Base-by-base conservation (phyloP, 2,113 vertebrate genomes). In the Grus americana region DNA sequence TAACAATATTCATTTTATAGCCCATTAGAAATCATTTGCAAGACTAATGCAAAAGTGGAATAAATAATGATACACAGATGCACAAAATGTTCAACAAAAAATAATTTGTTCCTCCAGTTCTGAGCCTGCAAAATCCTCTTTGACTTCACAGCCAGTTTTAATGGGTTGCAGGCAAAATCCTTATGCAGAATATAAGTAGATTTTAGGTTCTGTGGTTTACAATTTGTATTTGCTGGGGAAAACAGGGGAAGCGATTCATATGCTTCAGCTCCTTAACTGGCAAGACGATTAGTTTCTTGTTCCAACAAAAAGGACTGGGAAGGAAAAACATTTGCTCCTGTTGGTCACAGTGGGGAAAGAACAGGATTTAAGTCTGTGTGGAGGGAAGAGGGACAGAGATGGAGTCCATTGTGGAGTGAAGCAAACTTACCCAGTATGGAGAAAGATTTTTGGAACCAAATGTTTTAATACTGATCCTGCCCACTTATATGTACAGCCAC, bases 161-260 rank as follows among this genome's bases (percentile, higher is more conserved):
- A 52, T 57, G 36, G 9, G 12, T 79, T 88, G 27, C 46, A 49
- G 46, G 38, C 49, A 82, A 72, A 95, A 75, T 21, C 81, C 57
- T 72, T 61, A 63, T 12, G 30, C 10, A 32, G 58, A 94, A 70
- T 58, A 46, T 82, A 96, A 95, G 70, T 32, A 81, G 90, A 79
- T 95, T 91, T 94, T 72, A 55, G 30, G 15, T 91, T 87, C 66
- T 88, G 36, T 85, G 54, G 79, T 93, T 94, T 86, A 58, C 10
- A 79, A 29, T 76, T 93, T 58, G 27, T 82, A 32, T 86, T 96
- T 94, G 15, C 30, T 88, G n/a, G 42, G 50, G 32, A 93, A 81
- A 84, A 23, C 16, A n/a, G 65, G 52, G 36, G 20, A 87, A 68
- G 54, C 0, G 0, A 79, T 88, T 96, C 34, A 27, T 47, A 6